phyloP scores from a whole-genome alignment of 1,140 invertebrate species.

The Drosophila nikananu region DNA sequence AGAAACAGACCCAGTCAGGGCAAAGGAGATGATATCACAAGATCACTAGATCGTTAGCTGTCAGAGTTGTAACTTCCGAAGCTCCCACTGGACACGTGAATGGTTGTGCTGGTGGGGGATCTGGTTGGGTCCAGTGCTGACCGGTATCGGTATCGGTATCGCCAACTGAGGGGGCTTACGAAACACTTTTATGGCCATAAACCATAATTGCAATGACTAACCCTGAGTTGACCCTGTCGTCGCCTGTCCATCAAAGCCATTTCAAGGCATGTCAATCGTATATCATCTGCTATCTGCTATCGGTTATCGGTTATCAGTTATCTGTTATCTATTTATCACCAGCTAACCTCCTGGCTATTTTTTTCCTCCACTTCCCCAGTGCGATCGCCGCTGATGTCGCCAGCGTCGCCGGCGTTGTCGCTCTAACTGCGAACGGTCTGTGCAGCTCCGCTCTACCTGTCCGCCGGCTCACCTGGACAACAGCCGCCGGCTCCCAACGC shows the following conservation, averaged over 20 bases:
- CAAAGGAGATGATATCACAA: constrained; percentile 33
- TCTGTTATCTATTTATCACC: constrained; percentile 3
- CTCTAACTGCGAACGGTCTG: constrained; percentile 37
- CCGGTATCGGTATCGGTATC: constrained; percentile 1
- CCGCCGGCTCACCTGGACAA: constrained; percentile 3
- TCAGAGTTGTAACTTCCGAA: constrained; percentile 4
- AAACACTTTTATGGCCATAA: not conserved
- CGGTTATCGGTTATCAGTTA: not conserved
- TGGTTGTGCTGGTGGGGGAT: not conserved
- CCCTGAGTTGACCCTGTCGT: constrained; percentile 3
- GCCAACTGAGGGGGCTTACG: too few species aligned
- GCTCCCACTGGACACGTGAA: not conserved
- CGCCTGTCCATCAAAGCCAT: not conserved
- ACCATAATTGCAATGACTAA: not conserved
- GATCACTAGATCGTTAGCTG: constrained; percentile 13
- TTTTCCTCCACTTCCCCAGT: constrained; percentile 7
- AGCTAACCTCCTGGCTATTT: constrained; percentile 3
- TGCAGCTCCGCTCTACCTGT: constrained; percentile 18
- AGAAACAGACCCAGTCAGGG: constrained; percentile 4
- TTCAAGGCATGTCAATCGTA: constrained; percentile 9
- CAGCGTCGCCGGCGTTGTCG: constrained; percentile 41
- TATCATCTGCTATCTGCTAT: constrained; percentile 9
- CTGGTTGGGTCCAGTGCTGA: constrained; percentile 28
- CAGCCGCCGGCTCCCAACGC: not conserved
- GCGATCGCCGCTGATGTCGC: constrained; percentile 39